Percentiles rank a stretch among this genome's conserved stretches.
These are phyloP conservation scores for Coranthus polyacanthus DNA, from an alignment of 2,797 vertebrate species.

Conservation along the genomic window DNA sequence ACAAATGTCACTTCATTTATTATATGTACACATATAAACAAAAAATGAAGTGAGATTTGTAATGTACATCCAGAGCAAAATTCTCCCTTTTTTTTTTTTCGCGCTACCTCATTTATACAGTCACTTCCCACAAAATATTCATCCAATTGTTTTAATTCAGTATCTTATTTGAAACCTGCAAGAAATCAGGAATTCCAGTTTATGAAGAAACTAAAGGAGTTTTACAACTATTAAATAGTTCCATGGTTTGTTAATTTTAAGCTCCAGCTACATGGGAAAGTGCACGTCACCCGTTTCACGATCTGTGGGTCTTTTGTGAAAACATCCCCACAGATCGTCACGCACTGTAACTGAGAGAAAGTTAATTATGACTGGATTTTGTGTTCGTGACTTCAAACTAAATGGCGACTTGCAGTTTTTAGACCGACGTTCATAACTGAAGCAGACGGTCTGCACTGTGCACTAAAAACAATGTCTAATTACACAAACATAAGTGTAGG, in stretches of 20 bases:
- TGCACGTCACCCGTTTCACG: too few species aligned
- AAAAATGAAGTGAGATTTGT: slow-evolving; percentile 10
- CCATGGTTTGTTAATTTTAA: not conserved
- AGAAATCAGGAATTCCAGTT: not conserved
- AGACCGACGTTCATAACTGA: not conserved
- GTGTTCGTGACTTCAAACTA: too few species aligned
- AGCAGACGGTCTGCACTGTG: too few species aligned
- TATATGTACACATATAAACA: too few species aligned
- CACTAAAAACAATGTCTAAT: not conserved
- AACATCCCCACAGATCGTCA: too few species aligned
- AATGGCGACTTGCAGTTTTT: not conserved
- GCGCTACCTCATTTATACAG: slow-evolving; percentile 6
- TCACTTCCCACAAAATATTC: slow-evolving; percentile 8
- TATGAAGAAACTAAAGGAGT: not conserved
- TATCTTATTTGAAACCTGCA: not conserved
- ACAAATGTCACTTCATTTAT: too few species aligned
- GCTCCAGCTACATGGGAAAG: too few species aligned
- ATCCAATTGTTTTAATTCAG: not conserved
- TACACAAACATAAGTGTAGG: not conserved
- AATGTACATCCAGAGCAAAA: not conserved
- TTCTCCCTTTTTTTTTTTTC: not conserved
- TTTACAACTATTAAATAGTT: not conserved
- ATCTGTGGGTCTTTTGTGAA: too few species aligned
- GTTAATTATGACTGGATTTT: too few species aligned
- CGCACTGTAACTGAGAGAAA: too few species aligned